A percentile compares a stretch with the other conserved stretches of the same genome.
Evolutionary conservation across 1,140 invertebrate genomes (phyloP).

Genomic region (Leguminivora glycinivorella): DNA sequence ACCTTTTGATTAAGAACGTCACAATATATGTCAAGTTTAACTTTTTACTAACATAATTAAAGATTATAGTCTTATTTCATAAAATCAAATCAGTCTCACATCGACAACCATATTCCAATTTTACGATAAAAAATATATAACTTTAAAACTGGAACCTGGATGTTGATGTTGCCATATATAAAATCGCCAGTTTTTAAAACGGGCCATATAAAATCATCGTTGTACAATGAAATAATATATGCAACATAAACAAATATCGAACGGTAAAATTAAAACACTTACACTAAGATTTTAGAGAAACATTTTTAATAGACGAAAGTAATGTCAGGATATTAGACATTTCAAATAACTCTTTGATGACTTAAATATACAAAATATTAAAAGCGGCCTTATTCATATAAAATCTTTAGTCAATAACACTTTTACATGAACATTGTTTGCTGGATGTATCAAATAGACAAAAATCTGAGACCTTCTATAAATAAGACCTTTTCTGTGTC

Average conservation of each 20-base stretch:
- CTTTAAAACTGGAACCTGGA: slow-evolving; percentile 46
- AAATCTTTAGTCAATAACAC: not conserved
- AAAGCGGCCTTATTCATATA: not conserved
- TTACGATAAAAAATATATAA: slow-evolving; percentile 8
- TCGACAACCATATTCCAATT: slow-evolving; percentile 48
- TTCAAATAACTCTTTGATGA: not conserved
- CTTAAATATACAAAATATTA: not conserved
- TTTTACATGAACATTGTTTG: too few relatives aligned
- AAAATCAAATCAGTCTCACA: slow-evolving; percentile 57
- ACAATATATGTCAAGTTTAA: slow-evolving; percentile 27
- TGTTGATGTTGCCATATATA: slow-evolving; percentile 54
- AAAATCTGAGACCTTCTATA: too few relatives aligned
- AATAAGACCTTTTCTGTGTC: not conserved
- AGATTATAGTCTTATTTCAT: slow-evolving; percentile 35
- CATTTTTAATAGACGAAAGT: not conserved
- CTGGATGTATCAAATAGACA: too few relatives aligned
- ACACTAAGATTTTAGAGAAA: not conserved
- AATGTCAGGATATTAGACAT: not conserved
- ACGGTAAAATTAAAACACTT: not conserved
- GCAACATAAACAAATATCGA: not conserved
- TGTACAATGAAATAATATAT: slow-evolving; percentile 2
- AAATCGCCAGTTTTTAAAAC: slow-evolving; percentile 24
- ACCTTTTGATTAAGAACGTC: too few relatives aligned
- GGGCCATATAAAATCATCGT: slow-evolving; percentile 6
- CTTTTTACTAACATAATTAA: slow-evolving; percentile 37